These are phyloP conservation scores for Archips xylosteana DNA, from an alignment of 2,888 invertebrate genomes.

Conservation along the genomic window DNA sequence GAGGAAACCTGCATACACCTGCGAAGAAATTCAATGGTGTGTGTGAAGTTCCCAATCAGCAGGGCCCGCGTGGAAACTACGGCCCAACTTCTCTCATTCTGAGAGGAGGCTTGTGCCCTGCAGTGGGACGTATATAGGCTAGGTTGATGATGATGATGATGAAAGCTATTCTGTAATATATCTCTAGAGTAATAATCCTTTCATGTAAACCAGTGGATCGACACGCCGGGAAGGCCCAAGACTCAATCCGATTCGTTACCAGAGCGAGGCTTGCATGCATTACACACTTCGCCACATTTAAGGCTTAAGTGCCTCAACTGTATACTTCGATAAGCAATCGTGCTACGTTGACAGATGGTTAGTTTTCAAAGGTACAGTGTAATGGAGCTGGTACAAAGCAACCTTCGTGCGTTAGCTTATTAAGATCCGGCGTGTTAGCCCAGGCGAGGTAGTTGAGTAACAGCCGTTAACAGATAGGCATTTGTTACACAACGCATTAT, in stretches of 20 bases:
- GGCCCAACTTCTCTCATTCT: no score
- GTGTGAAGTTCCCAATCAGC: no score
- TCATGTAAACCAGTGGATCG: background rate
- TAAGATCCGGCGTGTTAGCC: background rate
- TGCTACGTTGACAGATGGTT: background rate
- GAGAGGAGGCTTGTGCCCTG: no score
- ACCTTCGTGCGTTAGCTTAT: background rate
- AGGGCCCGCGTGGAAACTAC: no score
- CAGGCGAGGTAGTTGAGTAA: background rate
- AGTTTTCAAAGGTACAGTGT: background rate
- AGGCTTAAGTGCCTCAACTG: background rate
- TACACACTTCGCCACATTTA: background rate
- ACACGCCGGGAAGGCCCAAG: background rate
- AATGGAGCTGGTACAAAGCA: background rate
- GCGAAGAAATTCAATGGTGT: no score
- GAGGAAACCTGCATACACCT: no score
- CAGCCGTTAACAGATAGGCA: background rate
- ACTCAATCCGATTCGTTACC: slow-evolving; percentile 1
- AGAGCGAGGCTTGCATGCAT: slow-evolving; percentile 4
- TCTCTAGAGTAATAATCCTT: background rate
- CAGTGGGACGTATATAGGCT: no score
- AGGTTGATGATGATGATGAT: no score
- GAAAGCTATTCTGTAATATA: no score
- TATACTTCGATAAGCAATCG: background rate
- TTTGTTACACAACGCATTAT: background rate